A percentile compares a stretch with the other conserved stretches of the same genome.
These are phyloP conservation scores for Acanthisitta chloris DNA, from an alignment of 2,113 vertebrate species.

Conservation along the genomic window DNA sequence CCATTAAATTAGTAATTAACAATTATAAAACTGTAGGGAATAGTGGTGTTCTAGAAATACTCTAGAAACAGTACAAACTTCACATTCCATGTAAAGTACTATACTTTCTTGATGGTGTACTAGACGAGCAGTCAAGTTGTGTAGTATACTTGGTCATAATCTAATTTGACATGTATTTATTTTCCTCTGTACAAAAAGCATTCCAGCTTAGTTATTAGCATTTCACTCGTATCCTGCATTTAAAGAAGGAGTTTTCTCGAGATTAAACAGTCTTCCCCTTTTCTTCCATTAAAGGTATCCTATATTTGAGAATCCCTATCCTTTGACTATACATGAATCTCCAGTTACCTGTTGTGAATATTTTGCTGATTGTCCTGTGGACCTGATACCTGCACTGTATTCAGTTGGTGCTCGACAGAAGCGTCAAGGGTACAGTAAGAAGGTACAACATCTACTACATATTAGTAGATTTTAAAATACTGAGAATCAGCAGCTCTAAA, in stretches of 20 bases:
- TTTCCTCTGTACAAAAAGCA: neutral
- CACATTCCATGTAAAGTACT: neutral
- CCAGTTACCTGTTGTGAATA: conserved; percentile 99
- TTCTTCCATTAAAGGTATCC: conserved; percentile 84
- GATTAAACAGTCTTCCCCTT: neutral
- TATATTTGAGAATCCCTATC: conserved; percentile 99
- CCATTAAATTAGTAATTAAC: neutral
- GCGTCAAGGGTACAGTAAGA: conserved; percentile 98
- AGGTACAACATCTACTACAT: conserved; percentile 74
- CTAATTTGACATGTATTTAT: neutral
- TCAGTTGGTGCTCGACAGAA: conserved; percentile 96
- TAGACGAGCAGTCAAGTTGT: neutral
- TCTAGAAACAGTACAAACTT: neutral
- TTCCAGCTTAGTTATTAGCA: neutral
- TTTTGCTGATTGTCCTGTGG: conserved; percentile 95
- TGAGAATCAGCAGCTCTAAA: neutral
- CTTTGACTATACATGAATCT: conserved; percentile 96
- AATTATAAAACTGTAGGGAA: neutral
- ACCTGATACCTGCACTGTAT: conserved; percentile 98
- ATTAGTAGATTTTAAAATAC: neutral
- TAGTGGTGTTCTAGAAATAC: neutral
- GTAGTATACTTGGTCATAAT: neutral
- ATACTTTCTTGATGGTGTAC: neutral
- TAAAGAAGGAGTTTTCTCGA: neutral
- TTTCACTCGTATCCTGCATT: neutral